phyloP scores from a whole-genome alignment of 2,113 vertebrate species.

The Malurus alboscapulatus region DNA sequence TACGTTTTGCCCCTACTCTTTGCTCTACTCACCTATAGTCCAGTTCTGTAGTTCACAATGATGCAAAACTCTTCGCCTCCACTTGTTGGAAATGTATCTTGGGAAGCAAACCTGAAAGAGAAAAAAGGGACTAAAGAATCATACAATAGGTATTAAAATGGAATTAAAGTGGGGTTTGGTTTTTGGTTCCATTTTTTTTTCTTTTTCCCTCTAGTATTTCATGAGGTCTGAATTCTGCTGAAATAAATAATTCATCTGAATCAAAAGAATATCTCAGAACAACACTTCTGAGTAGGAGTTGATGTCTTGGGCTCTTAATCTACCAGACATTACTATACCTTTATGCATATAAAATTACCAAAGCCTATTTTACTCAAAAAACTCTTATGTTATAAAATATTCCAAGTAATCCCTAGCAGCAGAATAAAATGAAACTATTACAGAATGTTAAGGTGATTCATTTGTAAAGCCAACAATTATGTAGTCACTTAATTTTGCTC shows the following conservation, averaged over 20 bases:
- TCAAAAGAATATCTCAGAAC: not conserved
- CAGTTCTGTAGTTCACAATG: not conserved
- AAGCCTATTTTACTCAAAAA: constrained; percentile 13
- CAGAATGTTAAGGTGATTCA: not conserved
- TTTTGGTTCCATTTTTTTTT: not conserved
- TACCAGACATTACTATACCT: not conserved
- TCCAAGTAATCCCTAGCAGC: not conserved
- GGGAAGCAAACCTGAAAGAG: not conserved
- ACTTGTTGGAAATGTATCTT: not conserved
- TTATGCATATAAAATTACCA: not conserved
- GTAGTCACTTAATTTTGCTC: constrained; percentile 4
- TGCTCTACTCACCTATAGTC: not conserved
- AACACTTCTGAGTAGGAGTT: not conserved
- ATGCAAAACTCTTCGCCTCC: not conserved
- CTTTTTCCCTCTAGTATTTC: not conserved
- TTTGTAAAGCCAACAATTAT: constrained; percentile 22
- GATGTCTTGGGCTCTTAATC: not conserved
- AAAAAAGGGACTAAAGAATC: not conserved
- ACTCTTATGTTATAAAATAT: constrained; percentile 4
- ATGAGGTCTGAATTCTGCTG: not conserved
- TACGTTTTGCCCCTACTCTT: not conserved
- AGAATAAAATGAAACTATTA: constrained; percentile 3
- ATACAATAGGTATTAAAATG: not conserved
- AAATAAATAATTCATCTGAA: not conserved
- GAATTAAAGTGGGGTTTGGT: not conserved